These are phyloP conservation scores for Mamestra configurata DNA, from an alignment of 1,140 invertebrate species.

Conservation along the genomic window DNA sequence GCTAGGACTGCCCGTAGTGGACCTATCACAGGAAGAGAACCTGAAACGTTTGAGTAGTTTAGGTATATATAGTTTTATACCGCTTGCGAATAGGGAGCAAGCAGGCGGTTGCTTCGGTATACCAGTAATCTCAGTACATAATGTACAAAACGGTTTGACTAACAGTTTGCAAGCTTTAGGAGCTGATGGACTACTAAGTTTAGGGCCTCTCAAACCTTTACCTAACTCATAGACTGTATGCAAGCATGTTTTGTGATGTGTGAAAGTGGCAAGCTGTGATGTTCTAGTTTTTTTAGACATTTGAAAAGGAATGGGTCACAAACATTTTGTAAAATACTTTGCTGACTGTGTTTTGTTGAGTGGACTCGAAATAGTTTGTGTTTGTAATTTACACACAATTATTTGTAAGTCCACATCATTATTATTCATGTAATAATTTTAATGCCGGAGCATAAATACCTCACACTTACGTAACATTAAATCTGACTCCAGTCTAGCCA, in stretches of 20 bases:
- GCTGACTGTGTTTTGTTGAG: not conserved
- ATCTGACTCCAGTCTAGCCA: too few species aligned
- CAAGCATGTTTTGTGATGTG: not conserved
- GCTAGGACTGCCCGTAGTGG: constrained; percentile 92
- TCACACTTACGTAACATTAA: too few species aligned
- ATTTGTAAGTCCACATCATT: too few species aligned
- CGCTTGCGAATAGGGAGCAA: constrained; percentile 90
- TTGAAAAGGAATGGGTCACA: not conserved
- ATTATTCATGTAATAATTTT: too few species aligned
- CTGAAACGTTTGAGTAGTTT: constrained; percentile 90
- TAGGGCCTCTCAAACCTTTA: constrained; percentile 91
- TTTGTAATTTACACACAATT: not conserved
- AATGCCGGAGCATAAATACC: too few species aligned
- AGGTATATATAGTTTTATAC: constrained; percentile 93
- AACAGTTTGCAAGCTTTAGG: constrained; percentile 90
- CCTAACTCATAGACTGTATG: constrained; percentile 77
- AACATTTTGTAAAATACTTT: not conserved
- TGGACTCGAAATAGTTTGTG: not conserved
- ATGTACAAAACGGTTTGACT: constrained; percentile 89
- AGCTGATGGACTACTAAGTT: constrained; percentile 90
- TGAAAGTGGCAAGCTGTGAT: constrained; percentile 34
- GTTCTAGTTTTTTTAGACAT: constrained; percentile 11
- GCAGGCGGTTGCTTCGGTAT: constrained; percentile 91
- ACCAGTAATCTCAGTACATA: constrained; percentile 92
- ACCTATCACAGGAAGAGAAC: constrained; percentile 90